A percentile compares a stretch with the other conserved stretches of the same genome.
Evolutionary conservation across 2,888 invertebrate species (phyloP).

Genomic region (Oscheius sp.): DNA sequence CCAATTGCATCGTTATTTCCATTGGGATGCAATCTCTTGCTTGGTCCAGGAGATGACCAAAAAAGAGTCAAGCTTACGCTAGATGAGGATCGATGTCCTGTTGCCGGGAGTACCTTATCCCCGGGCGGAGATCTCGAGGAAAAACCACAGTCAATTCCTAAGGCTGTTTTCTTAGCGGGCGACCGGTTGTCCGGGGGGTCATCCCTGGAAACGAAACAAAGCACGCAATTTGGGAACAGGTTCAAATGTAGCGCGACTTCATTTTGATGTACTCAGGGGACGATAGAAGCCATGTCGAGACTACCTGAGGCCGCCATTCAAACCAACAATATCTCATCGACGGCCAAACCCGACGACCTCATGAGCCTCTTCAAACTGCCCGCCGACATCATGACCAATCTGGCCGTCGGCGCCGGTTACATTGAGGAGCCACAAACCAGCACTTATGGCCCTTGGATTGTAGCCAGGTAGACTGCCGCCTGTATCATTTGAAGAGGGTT

Average conservation of each 20-base stretch:
- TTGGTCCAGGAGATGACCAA: background rate
- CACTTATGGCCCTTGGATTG: constrained; percentile 38
- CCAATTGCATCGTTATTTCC: too few species aligned
- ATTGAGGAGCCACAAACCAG: constrained; percentile 22
- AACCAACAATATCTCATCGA: constrained; percentile 1
- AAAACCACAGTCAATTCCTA: constrained; percentile 9
- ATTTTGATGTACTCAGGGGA: constrained; percentile 26
- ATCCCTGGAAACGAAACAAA: constrained; percentile 1
- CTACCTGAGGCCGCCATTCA: constrained; percentile 32
- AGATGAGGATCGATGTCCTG: background rate
- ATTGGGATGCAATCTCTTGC: too few species aligned
- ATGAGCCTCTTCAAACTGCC: constrained; percentile 36
- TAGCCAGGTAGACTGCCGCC: constrained; percentile 17
- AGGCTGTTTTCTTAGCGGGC: background rate
- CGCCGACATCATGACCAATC: constrained; percentile 39
- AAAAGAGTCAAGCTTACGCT: background rate
- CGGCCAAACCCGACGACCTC: constrained; percentile 16
- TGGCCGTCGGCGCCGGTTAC: constrained; percentile 39
- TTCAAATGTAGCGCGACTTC: background rate
- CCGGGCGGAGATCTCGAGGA: constrained; percentile 1
- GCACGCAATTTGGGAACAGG: constrained; percentile 3
- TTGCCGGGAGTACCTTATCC: constrained; percentile 8
- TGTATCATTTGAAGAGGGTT: background rate
- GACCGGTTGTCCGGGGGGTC: constrained; percentile 13
- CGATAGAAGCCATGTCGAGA: constrained; percentile 36